Evolutionary conservation across 1,140 invertebrate genomes (phyloP).

Genomic region (Drosophila jambulina): DNA sequence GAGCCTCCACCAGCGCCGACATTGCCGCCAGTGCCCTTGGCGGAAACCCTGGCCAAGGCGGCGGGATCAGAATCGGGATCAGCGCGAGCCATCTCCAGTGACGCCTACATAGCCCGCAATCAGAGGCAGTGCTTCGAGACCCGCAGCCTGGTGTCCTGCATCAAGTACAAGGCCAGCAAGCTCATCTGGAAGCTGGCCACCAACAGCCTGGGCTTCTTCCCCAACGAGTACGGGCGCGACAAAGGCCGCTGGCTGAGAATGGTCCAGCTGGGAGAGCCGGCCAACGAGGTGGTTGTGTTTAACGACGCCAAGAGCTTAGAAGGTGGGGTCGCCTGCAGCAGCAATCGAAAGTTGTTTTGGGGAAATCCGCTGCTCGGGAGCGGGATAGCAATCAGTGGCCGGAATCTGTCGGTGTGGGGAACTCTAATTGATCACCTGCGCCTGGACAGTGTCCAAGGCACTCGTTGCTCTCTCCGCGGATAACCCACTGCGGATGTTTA

Average conservation of each 20-base stretch:
- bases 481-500: conserved; percentile 61
- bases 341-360: conserved; percentile 44
- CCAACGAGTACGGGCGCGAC: conserved; percentile 76
- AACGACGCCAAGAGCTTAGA: conserved; percentile 75
- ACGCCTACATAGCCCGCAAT: conserved; percentile 71
- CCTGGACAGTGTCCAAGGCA: conserved; percentile 26
- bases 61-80: conserved; percentile 20
- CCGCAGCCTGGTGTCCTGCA: conserved; percentile 77
- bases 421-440: conserved; percentile 44
- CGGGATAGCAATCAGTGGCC: conserved; percentile 26
- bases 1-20: conserved; percentile 4
- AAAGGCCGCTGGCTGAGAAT: conserved; percentile 59
- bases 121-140: conserved; percentile 76
- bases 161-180: conserved; percentile 78
- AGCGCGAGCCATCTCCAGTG: conserved; percentile 39
- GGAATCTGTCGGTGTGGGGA: conserved; percentile 3
- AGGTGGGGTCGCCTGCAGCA: conserved; percentile 54
- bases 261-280: conserved; percentile 75
- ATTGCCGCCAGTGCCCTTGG: neutral
- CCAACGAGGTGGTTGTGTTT: conserved; percentile 70
- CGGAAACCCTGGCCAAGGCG: conserved; percentile 14
- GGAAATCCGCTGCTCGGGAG: conserved; percentile 18
- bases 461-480: conserved; percentile 9
- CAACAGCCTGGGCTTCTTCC: conserved; percentile 78
- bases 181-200: conserved; percentile 81